A percentile compares a stretch with the other conserved stretches of the same genome.
These are phyloP conservation scores for Ochlodes sylvanus DNA, from an alignment of 2,888 invertebrate genomes.

Conservation along the genomic window DNA sequence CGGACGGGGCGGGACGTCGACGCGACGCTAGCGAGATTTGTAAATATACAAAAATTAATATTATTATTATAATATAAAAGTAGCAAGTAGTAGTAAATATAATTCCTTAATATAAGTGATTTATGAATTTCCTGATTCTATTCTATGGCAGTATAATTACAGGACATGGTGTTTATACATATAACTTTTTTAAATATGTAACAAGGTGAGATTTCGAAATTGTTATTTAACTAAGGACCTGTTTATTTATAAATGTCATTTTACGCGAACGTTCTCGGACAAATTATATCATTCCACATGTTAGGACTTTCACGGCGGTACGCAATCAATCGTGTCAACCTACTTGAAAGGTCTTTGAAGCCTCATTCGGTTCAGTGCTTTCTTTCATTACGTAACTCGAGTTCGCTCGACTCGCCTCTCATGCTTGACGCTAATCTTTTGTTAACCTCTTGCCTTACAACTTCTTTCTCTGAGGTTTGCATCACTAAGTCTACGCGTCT, in stretches of 20 bases:
- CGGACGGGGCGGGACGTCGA: too few species aligned
- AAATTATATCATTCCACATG: constrained; percentile 30
- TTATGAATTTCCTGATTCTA: constrained; percentile 19
- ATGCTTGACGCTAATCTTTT: constrained; percentile 51
- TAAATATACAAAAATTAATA: background rate
- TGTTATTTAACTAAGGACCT: background rate
- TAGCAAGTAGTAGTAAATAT: background rate
- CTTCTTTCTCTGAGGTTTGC: constrained; percentile 46
- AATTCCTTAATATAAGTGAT: constrained; percentile 8
- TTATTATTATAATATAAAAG: background rate
- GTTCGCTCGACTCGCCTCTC: constrained; percentile 49
- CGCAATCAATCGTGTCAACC: constrained; percentile 39
- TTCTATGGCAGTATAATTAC: constrained; percentile 7
- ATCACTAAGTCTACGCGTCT: constrained; percentile 32
- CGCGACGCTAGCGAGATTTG: too few species aligned
- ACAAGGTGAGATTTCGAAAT: background rate
- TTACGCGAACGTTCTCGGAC: background rate
- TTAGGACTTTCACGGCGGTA: constrained; percentile 33
- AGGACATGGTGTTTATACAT: constrained; percentile 5
- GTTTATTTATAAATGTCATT: background rate
- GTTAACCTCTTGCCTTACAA: constrained; percentile 47
- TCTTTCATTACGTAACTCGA: constrained; percentile 57
- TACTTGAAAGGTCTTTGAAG: constrained; percentile 42
- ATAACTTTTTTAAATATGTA: background rate
- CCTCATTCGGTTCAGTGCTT: constrained; percentile 51